Percentiles rank a stretch among this genome's conserved stretches.
Conservation (phyloP, 2,888 invertebrate species). For the Cepaea hortensis region DNA sequence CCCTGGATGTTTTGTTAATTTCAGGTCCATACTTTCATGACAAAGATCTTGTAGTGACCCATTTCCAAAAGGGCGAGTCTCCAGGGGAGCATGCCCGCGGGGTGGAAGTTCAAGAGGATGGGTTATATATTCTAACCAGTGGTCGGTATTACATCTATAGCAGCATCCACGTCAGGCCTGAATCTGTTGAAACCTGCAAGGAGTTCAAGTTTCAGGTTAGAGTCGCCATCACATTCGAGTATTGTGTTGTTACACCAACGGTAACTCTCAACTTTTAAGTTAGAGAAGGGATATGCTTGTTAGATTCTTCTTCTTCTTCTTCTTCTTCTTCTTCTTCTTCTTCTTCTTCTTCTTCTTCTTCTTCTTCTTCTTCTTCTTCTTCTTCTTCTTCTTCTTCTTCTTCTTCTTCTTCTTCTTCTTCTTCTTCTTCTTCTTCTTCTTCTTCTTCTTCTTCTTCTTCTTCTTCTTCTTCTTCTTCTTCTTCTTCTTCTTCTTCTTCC, state of each 20-base stretch:
- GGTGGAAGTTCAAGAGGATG: constrained; percentile 10
- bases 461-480: constrained; percentile 5
- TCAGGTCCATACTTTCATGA: no score
- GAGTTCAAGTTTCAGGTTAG: constrained; percentile 37
- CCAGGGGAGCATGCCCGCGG: constrained; percentile 26
- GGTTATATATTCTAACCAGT: not conserved
- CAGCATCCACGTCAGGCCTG: constrained; percentile 29
- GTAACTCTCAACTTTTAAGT: not conserved
- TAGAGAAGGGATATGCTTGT: not conserved
- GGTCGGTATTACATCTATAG: constrained; percentile 33
- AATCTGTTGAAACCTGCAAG: not conserved
- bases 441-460: constrained; percentile 6
- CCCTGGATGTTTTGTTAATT: no score
- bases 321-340: constrained; percentile 10
- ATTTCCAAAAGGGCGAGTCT: not conserved
- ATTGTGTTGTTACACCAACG: not conserved
- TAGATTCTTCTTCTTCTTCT: not conserved
- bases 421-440: constrained; percentile 33
- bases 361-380: constrained; percentile 10
- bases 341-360: not conserved
- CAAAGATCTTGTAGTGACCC: not conserved
- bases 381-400: not conserved
- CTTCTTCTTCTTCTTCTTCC: not conserved
- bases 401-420: constrained; percentile 15
- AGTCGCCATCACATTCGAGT: not conserved